Evolutionary conservation across 2,797 vertebrate species (phyloP).

Genomic region (Heterohyrax brucei): DNA sequence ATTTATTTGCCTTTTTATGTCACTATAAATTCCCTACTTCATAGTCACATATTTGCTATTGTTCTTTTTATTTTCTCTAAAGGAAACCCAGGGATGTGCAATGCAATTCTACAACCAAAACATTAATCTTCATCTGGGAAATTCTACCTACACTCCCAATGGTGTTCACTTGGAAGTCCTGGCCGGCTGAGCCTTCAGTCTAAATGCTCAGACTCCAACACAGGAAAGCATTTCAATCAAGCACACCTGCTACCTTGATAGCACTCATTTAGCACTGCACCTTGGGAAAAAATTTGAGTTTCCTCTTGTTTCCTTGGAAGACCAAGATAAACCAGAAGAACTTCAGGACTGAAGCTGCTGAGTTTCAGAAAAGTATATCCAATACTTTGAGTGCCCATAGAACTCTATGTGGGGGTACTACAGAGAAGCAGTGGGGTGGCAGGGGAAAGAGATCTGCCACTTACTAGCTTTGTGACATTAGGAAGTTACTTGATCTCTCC

Average conservation of each 20-base stretch:
- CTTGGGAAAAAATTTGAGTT: slow-evolving; percentile 50
- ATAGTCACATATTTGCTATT: not conserved
- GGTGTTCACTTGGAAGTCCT: slow-evolving; percentile 22
- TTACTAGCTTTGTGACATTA: slow-evolving; percentile 34
- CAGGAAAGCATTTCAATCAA: slow-evolving; percentile 48
- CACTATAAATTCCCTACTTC: not conserved
- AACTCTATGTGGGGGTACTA: not conserved
- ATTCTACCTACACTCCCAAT: not conserved
- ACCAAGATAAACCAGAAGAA: slow-evolving; percentile 17
- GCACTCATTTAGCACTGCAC: not conserved
- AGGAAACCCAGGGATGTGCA: slow-evolving; percentile 13
- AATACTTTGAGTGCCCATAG: not conserved
- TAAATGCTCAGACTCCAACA: not conserved
- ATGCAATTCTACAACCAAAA: slow-evolving; percentile 56
- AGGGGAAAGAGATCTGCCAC: not conserved
- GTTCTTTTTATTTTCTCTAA: slow-evolving; percentile 7
- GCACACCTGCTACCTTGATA: not conserved
- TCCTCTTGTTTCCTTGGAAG: slow-evolving; percentile 46
- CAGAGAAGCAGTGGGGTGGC: not conserved
- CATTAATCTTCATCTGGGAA: slow-evolving; percentile 35
- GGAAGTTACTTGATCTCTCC: not conserved
- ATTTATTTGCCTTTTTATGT: slow-evolving; percentile 35
- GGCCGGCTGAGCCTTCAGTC: not conserved
- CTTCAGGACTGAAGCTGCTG: not conserved
- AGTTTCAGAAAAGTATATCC: slow-evolving; percentile 14